Evolutionary conservation across 2,888 invertebrate species (phyloP).

Genomic region (Lithophane semibrunnea): DNA sequence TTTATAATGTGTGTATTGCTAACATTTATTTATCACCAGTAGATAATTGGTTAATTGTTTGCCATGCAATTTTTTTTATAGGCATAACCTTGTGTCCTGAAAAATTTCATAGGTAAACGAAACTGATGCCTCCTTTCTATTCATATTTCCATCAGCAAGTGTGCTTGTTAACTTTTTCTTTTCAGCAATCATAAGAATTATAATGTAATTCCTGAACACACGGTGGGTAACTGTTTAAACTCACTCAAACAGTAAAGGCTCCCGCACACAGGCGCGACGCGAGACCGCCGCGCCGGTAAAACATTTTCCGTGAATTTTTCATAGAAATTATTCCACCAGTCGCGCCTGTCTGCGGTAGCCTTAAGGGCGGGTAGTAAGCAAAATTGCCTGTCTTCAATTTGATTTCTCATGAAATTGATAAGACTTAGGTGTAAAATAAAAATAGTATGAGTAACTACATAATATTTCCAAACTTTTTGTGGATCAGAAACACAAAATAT

Average conservation of each 20-base stretch:
- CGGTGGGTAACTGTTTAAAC: background rate
- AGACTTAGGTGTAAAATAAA: too few species aligned
- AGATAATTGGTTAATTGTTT: background rate
- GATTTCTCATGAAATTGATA: too few species aligned
- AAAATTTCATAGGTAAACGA: background rate
- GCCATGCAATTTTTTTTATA: background rate
- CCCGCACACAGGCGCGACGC: too few species aligned
- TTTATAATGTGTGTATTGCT: background rate
- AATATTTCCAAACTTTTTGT: too few species aligned
- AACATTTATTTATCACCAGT: background rate
- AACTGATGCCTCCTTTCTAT: background rate
- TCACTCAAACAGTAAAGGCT: background rate
- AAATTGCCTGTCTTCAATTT: too few species aligned
- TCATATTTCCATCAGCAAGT: background rate
- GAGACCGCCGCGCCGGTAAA: too few species aligned
- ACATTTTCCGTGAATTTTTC: too few species aligned
- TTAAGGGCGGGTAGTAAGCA: too few species aligned
- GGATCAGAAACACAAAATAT: too few species aligned
- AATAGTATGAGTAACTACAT: too few species aligned
- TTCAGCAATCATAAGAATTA: background rate
- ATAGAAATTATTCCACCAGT: too few species aligned
- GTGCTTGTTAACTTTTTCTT: background rate
- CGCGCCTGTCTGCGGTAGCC: too few species aligned
- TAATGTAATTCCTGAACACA: slow-evolving; percentile 1
- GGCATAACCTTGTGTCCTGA: background rate